phyloP scores from a whole-genome alignment of 1,140 invertebrate genomes.

The Pogonus chalceus region DNA sequence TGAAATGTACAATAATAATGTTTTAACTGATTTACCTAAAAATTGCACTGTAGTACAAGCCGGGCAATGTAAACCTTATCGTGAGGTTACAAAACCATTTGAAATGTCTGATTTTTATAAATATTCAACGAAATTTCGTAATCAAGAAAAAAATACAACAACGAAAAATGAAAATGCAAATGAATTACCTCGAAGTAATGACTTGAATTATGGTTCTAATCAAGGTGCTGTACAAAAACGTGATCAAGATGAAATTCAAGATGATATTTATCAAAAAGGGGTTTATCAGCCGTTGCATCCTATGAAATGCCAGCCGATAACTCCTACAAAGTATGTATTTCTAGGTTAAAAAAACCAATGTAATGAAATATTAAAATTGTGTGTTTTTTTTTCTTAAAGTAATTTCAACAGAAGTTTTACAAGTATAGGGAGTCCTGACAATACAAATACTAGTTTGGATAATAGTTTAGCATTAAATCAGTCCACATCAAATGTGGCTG shows the following conservation, averaged over 20 bases:
- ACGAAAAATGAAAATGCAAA: background rate
- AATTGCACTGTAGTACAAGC: constrained; percentile 76
- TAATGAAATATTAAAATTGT: background rate
- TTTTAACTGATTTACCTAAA: constrained; percentile 61
- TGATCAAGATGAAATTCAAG: constrained; percentile 1
- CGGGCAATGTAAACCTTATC: constrained; percentile 82
- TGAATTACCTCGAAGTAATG: background rate
- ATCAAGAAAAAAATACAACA: constrained; percentile 22
- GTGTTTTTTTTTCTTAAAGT: constrained; percentile 8
- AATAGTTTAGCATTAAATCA: constrained; percentile 24
- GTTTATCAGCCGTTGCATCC: constrained; percentile 19
- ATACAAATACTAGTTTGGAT: constrained; percentile 14
- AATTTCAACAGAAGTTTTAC: constrained; percentile 12
- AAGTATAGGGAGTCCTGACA: constrained; percentile 15
- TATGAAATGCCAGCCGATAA: constrained; percentile 19
- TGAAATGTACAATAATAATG: constrained; percentile 38
- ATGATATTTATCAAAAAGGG: constrained; percentile 15
- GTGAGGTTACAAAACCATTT: constrained; percentile 90
- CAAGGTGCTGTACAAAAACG: background rate
- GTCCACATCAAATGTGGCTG: constrained; percentile 23
- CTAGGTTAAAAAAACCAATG: background rate
- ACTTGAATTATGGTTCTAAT: background rate
- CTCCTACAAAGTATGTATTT: constrained; percentile 12
- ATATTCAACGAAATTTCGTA: constrained; percentile 84
- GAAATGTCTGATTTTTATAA: constrained; percentile 97